These are phyloP conservation scores for Pedionomus torquatus DNA, from an alignment of 2,113 vertebrate genomes.

Conservation along the genomic window DNA sequence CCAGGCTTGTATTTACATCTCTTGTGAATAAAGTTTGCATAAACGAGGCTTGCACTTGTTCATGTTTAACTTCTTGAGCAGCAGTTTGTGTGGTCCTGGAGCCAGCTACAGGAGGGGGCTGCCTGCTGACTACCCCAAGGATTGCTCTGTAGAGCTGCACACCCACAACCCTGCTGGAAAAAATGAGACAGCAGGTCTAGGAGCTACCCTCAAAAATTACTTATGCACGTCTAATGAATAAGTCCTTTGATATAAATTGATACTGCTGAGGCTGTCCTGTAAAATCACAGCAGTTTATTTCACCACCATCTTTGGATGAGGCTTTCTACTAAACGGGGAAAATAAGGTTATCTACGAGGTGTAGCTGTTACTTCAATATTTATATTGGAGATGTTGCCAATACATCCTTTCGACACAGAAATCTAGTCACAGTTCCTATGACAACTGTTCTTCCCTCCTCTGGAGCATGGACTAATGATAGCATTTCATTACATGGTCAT, in stretches of 20 bases:
- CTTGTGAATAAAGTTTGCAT: background rate
- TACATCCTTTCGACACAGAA: background rate
- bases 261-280: background rate
- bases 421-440: slow-evolving; percentile 54
- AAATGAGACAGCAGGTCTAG: background rate
- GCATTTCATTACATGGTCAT: background rate
- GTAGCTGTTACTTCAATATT: slow-evolving; percentile 19
- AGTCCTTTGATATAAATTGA: background rate
- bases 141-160: background rate
- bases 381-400: background rate
- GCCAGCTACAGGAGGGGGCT: background rate
- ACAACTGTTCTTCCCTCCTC: slow-evolving; percentile 44
- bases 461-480: background rate
- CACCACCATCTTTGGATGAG: background rate
- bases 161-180: background rate
- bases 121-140: background rate
- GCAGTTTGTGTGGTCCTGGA: background rate
- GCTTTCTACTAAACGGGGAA: background rate
- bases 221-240: background rate
- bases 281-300: background rate
- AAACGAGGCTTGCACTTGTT: background rate
- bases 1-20: background rate
- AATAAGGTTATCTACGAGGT: background rate
- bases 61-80: background rate
- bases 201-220: background rate